These are phyloP conservation scores for Rhinella marina DNA, from an alignment of 2,797 vertebrate species.

Conservation along the genomic window DNA sequence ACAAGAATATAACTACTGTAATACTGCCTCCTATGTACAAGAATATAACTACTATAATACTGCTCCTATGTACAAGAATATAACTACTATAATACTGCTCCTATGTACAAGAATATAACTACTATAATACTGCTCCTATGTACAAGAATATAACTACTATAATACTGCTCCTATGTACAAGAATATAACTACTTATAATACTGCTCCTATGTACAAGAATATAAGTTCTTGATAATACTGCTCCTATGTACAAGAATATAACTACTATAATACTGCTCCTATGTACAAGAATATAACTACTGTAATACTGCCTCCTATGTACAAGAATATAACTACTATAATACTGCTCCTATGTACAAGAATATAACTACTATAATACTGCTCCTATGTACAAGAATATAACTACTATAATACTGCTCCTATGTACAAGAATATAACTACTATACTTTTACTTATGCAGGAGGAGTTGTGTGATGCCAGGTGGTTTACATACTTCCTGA, in stretches of 20 bases:
- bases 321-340: not conserved
- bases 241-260: too few relatives aligned
- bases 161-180: not conserved
- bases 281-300: not conserved
- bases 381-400: too few relatives aligned
- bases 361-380: conserved; percentile 1
- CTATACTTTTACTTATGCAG: too few relatives aligned
- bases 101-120: not conserved
- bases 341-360: not conserved
- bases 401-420: too few relatives aligned
- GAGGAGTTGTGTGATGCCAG: too few relatives aligned
- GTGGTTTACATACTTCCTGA: too few relatives aligned
- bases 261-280: too few relatives aligned
- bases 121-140: not conserved
- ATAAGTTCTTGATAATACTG: not conserved
- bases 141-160: conserved; percentile 4
- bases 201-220: not conserved
- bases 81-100: conserved; percentile 1
- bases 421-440: too few relatives aligned
- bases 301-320: not conserved
- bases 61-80: not conserved
- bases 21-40: not conserved
- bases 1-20: not conserved
- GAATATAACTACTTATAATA: conserved; percentile 3
- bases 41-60: not conserved